Evolutionary conservation across 2,888 invertebrate genomes (phyloP).

Genomic region (Eupsilia transversa): DNA sequence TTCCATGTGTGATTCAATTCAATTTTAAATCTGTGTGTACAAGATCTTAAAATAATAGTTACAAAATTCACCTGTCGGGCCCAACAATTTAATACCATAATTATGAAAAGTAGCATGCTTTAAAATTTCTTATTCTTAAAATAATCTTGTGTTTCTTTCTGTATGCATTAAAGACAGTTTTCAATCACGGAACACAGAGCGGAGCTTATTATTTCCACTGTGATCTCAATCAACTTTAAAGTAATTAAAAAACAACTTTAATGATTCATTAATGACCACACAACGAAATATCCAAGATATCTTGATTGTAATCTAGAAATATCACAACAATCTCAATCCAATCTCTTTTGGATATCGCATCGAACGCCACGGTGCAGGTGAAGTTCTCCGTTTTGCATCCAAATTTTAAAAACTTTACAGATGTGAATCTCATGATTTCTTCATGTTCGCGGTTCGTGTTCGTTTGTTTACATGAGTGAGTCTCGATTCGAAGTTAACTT

Average conservation of each 20-base stretch:
- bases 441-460: background rate
- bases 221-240: background rate
- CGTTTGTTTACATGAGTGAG: background rate
- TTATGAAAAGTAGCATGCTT: no score
- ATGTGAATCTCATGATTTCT: background rate
- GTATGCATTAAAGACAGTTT: background rate
- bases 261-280: background rate
- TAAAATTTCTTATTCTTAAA: no score
- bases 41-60: no score
- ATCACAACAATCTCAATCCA: conserved; percentile 1
- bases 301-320: conserved; percentile 21
- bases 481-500: background rate
- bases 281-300: background rate
- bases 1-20: no score
- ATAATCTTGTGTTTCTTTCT: background rate
- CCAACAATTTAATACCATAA: no score
- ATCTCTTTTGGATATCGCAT: conserved; percentile 6
- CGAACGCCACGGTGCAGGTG: background rate
- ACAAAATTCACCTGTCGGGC: no score
- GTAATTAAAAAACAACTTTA: background rate
- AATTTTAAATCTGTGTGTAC: no score
- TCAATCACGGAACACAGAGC: background rate
- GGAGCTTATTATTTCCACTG: background rate
- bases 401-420: background rate
- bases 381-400: background rate